Evolutionary conservation across 2,113 vertebrate species (phyloP).

Genomic region (Scomber scombrus): DNA sequence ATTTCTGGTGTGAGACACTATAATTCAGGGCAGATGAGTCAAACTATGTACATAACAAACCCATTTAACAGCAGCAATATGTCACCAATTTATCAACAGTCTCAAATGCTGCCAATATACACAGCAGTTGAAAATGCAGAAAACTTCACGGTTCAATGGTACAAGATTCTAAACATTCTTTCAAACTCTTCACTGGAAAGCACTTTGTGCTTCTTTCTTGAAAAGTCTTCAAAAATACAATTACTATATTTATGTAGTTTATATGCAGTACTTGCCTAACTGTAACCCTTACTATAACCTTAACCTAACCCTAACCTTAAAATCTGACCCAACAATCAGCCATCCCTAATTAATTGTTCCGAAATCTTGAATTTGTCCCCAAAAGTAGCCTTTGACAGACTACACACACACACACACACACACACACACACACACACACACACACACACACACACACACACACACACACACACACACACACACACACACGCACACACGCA

Average conservation of each 20-base stretch:
- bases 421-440: too few species aligned
- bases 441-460: too few species aligned
- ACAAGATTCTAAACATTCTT: conserved; percentile 15
- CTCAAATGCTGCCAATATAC: conserved; percentile 30
- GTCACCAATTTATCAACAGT: conserved; percentile 50
- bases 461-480: too few species aligned
- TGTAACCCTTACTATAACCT: too few species aligned
- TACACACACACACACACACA: too few species aligned
- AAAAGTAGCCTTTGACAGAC: too few species aligned
- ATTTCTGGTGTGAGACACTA: conserved; percentile 41
- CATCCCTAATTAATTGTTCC: too few species aligned
- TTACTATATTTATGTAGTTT: neutral
- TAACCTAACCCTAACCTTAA: too few species aligned
- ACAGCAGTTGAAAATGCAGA: conserved; percentile 30
- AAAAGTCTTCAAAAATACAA: too few species aligned
- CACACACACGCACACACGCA: too few species aligned
- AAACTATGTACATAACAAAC: conserved; percentile 50
- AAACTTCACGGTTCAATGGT: conserved; percentile 7
- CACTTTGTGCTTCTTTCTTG: too few species aligned
- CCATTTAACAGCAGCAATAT: conserved; percentile 54
- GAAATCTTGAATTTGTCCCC: too few species aligned
- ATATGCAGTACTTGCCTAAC: neutral
- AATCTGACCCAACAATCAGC: conserved; percentile 6
- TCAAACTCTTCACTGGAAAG: neutral
- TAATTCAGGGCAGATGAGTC: conserved; percentile 68